These are phyloP conservation scores for Timema cristinae DNA, from an alignment of 2,888 invertebrate species.

Conservation along the genomic window DNA sequence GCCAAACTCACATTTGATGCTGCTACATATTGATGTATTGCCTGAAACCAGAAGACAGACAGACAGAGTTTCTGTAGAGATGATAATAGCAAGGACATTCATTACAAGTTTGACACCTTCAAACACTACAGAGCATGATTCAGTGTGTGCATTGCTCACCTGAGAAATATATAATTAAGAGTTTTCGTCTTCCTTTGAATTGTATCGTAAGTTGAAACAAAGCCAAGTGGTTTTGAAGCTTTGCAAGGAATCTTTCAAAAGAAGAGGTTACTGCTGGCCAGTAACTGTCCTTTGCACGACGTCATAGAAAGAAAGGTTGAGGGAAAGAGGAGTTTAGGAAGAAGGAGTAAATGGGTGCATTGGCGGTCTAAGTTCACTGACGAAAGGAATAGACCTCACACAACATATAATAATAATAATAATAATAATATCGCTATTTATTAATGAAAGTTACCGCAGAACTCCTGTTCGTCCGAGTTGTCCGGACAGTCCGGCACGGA, in stretches of 20 bases:
- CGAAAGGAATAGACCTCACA: no score
- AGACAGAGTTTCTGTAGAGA: neutral
- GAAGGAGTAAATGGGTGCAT: no score
- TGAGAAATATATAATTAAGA: neutral
- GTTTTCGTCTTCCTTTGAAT: neutral
- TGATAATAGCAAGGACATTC: neutral
- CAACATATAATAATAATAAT: no score
- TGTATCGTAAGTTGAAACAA: no score
- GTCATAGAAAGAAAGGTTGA: no score
- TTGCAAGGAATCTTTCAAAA: no score
- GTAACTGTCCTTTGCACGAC: no score
- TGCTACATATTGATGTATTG: slow-evolving; percentile 48
- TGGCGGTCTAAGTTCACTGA: no score
- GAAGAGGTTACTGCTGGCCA: no score
- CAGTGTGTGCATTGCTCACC: neutral
- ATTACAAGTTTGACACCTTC: neutral
- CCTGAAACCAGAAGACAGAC: slow-evolving; percentile 40
- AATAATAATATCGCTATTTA: no score
- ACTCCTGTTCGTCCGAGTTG: slow-evolving; percentile 67
- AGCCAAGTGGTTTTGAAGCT: neutral
- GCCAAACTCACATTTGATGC: slow-evolving; percentile 57
- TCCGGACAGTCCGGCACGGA: slow-evolving; percentile 61
- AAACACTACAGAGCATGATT: neutral
- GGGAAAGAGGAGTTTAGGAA: no score
- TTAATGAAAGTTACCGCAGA: slow-evolving; percentile 52